Evolutionary conservation across 2,113 vertebrate genomes (phyloP).

Genomic region (Smithornis capensis): DNA sequence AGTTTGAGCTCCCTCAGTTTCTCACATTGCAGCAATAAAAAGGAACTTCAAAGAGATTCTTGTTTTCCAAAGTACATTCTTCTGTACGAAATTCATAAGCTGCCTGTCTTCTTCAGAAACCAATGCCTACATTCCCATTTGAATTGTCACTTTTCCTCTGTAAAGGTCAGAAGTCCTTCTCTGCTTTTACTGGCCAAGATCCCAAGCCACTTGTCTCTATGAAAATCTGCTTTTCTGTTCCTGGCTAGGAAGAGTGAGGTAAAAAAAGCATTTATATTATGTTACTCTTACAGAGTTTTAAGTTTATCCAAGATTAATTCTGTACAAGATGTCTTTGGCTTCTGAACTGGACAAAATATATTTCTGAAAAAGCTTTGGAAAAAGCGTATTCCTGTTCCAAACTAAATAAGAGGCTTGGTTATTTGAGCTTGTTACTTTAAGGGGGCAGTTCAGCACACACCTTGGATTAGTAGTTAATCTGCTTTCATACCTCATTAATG

Average conservation of each 20-base stretch:
- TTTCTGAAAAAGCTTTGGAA: not conserved
- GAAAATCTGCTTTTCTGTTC: not conserved
- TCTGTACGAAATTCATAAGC: not conserved
- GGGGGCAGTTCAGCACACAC: not conserved
- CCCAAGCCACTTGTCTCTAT: not conserved
- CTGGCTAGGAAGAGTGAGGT: not conserved
- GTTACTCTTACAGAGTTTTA: not conserved
- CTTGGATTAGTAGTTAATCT: slow-evolving; percentile 5
- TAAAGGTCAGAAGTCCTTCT: not conserved
- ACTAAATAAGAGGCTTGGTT: not conserved
- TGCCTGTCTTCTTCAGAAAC: not conserved
- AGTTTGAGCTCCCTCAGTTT: not conserved
- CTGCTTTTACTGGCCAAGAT: not conserved
- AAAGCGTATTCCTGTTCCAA: not conserved
- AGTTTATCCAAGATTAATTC: not conserved
- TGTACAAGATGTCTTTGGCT: not conserved
- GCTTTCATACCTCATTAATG: slow-evolving; percentile 1
- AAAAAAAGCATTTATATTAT: not conserved
- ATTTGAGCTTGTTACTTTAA: not conserved
- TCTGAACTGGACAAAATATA: not conserved
- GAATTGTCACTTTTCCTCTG: not conserved
- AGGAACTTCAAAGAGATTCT: not conserved
- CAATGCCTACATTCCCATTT: not conserved
- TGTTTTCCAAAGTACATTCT: not conserved
- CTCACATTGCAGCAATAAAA: not conserved